Conservation (phyloP, 2,113 vertebrate species). For the Camelus dromedarius region DNA sequence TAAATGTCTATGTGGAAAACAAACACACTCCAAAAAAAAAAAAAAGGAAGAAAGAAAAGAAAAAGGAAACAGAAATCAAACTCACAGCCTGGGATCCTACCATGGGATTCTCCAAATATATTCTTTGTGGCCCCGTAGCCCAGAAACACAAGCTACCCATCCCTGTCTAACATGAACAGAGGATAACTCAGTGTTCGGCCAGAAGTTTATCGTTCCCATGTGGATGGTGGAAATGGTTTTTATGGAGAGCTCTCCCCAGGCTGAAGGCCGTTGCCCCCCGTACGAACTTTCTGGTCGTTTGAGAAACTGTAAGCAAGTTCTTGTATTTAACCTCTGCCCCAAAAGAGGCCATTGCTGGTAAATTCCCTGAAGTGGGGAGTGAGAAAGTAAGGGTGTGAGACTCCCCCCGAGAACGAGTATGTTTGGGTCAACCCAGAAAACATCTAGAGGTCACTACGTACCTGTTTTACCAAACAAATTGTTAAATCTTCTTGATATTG, state of each 20-base stretch:
- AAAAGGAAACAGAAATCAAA: background rate
- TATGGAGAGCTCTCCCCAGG: background rate
- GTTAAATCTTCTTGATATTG: constrained; percentile 88
- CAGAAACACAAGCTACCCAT: background rate
- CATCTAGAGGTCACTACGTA: constrained; percentile 68
- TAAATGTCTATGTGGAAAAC: background rate
- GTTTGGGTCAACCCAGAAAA: background rate
- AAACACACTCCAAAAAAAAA: background rate
- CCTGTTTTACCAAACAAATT: constrained; percentile 90
- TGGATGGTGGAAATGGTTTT: background rate
- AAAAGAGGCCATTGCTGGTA: background rate
- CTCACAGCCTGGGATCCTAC: background rate
- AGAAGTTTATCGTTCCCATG: background rate
- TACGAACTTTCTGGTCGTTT: background rate
- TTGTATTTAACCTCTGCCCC: background rate
- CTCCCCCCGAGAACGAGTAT: background rate
- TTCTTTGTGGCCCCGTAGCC: background rate
- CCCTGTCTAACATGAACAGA: background rate
- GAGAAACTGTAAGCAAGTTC: background rate
- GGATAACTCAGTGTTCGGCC: background rate
- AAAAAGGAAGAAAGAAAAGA: background rate
- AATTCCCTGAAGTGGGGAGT: too few species aligned
- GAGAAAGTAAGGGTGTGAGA: background rate
- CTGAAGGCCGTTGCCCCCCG: background rate
- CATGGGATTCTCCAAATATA: background rate